A percentile compares a stretch with the other conserved stretches of the same genome.
phyloP scores from a whole-genome alignment of 2,888 invertebrate genomes.

The Lomographa bimaculata region DNA sequence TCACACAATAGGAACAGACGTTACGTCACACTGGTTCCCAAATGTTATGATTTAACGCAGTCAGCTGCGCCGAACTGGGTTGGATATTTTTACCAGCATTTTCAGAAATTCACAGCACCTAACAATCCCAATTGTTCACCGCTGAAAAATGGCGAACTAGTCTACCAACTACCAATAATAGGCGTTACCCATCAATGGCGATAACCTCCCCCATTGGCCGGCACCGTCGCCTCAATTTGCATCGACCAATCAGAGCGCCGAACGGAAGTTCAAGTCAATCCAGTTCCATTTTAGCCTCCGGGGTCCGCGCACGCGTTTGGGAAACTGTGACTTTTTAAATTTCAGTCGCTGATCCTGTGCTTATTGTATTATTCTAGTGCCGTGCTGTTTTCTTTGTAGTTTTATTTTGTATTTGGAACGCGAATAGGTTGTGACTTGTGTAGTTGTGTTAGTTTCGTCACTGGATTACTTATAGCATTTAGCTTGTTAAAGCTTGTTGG shows the following conservation, averaged over 20 bases:
- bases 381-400: slow-evolving; percentile 22
- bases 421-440: slow-evolving; percentile 74
- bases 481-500: slow-evolving; percentile 76
- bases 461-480: slow-evolving; percentile 77
- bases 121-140: slow-evolving; percentile 71
- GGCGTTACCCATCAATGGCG: slow-evolving; percentile 61
- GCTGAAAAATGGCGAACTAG: slow-evolving; percentile 77
- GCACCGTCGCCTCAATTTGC: slow-evolving; percentile 46
- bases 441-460: slow-evolving; percentile 60
- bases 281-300: slow-evolving; percentile 74
- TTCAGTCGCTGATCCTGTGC: slow-evolving; percentile 39
- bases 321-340: slow-evolving; percentile 44
- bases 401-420: too few species aligned
- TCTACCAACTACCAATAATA: slow-evolving; percentile 68
- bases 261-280: slow-evolving; percentile 71
- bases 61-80: slow-evolving; percentile 63
- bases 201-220: slow-evolving; percentile 54
- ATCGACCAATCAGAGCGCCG: slow-evolving; percentile 60
- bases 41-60: slow-evolving; percentile 54
- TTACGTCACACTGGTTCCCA: slow-evolving; percentile 41
- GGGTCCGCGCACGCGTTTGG: slow-evolving; percentile 60
- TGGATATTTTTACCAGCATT: slow-evolving; percentile 55
- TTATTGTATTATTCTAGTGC: slow-evolving; percentile 38
- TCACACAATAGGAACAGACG: too few species aligned
- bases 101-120: slow-evolving; percentile 62